phyloP scores from a whole-genome alignment of 1,140 invertebrate species.

The Bombus sylvicola region DNA sequence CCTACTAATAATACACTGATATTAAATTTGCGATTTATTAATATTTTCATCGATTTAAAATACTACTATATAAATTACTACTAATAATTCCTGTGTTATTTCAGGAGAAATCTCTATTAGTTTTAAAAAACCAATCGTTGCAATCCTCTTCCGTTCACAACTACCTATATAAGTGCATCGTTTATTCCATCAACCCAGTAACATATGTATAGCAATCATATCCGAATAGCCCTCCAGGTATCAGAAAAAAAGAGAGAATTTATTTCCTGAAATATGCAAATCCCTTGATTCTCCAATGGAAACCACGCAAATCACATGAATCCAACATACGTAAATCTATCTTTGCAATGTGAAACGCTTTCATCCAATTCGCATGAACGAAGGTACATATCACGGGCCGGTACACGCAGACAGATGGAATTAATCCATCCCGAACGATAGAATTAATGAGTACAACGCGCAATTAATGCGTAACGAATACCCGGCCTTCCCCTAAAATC shows the following conservation, averaged over 20 bases:
- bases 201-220: not conserved
- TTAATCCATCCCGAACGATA: slow-evolving; percentile 10
- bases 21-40: too few species aligned
- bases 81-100: too few species aligned
- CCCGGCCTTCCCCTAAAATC: slow-evolving; percentile 24
- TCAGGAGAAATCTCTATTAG: too few species aligned
- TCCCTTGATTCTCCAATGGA: not conserved
- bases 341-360: not conserved
- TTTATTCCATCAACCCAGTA: not conserved
- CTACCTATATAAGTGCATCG: too few species aligned
- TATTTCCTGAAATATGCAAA: not conserved
- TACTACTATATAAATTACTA: too few species aligned
- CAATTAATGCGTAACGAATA: slow-evolving; percentile 29
- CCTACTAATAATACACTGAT: too few species aligned
- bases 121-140: too few species aligned
- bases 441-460: slow-evolving; percentile 29
- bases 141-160: too few species aligned
- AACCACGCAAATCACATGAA: not conserved
- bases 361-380: not conserved
- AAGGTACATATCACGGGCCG: not conserved
- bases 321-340: not conserved
- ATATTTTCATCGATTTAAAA: too few species aligned
- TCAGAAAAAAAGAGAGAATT: not conserved
- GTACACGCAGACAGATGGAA: not conserved
- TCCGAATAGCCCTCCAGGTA: not conserved